phyloP scores from a whole-genome alignment of 2,888 invertebrate genomes.

The Torymus tubicola region DNA sequence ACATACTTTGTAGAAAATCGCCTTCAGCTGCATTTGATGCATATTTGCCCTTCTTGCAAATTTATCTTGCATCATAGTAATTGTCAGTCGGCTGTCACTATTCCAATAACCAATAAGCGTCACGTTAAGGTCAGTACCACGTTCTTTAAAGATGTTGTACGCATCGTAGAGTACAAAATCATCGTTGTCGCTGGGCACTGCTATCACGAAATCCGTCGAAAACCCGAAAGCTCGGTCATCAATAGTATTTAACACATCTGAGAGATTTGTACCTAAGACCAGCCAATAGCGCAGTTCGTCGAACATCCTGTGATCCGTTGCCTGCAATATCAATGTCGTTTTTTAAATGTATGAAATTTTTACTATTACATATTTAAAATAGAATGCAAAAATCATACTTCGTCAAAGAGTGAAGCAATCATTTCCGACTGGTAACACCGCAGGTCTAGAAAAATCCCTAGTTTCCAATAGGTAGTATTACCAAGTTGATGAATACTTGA shows the following conservation, averaged over 20 bases:
- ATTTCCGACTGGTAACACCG: too few relatives aligned
- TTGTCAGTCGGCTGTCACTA: too few relatives aligned
- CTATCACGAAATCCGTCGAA: conserved; percentile 34
- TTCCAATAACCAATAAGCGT: too few relatives aligned
- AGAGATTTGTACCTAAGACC: conserved; percentile 9
- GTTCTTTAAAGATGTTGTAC: too few relatives aligned
- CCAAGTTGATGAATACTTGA: neutral
- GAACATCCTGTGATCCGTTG: conserved; percentile 23
- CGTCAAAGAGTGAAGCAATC: too few relatives aligned
- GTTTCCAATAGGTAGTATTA: conserved; percentile 12
- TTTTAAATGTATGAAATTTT: too few relatives aligned
- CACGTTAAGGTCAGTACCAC: too few relatives aligned
- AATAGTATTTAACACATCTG: neutral
- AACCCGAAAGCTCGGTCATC: conserved; percentile 34
- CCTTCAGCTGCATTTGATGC: conserved; percentile 13
- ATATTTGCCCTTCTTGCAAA: conserved; percentile 14
- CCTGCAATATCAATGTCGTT: neutral
- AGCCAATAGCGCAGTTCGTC: conserved; percentile 33
- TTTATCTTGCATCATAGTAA: too few relatives aligned
- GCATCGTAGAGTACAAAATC: too few relatives aligned
- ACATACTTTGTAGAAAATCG: conserved; percentile 25
- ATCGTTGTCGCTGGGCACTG: neutral
- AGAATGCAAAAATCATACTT: too few relatives aligned
- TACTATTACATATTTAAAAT: too few relatives aligned
- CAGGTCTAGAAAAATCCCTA: neutral